Evolutionary conservation across 2,797 vertebrate genomes (phyloP), one percentile per base, ranked within the genome.

Genomic region (Anabas testudineus): DNA sequence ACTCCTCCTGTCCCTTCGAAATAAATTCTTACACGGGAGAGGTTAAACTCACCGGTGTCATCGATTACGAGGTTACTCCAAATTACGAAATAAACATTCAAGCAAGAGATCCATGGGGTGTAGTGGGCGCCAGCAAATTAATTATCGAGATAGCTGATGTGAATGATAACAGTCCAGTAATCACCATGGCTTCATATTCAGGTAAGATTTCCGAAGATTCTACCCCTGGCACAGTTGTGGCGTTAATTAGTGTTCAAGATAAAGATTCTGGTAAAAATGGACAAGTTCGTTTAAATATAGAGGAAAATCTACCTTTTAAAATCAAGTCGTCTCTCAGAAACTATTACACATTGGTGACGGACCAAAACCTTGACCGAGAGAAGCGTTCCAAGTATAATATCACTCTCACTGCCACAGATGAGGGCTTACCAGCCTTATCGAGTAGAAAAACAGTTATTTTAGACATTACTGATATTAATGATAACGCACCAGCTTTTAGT

Each of bases 181-280:
- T 96, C 42, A 88, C 82, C 1, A 67, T 96, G 36, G 80, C 87
- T 6, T 91, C 90, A 12, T 91, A 70, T 61, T 83, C 88, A 0
- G 85, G 88, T 1, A 91, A 74, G 15, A 83, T 91, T 9, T 79
- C 86, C 10, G 91, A 91, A 28, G 87, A 92, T 72, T 90, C 84
- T 13, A 16, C 47, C 10, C 72, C 56, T 0, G 92, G 90, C 0
- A 95, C 92, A 0, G 89, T 93, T 2, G 86, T 95, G 16, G 95
- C 92, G 13, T 77, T 96, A 5, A 91, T 96, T 15, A 95, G 93
- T 59, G 88, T 94, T 7, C 86, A 92, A 16, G 95, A 96, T 76
- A 90, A 83, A 80, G 95, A 96, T 69, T 90, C 88, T 0, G 93
- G 88, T 0, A 87, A 89, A 73, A 96, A 95, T 0, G 94, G 94